Evolutionary conservation across 2,113 vertebrate genomes (phyloP), one percentile per base, ranked within the genome.

Genomic region (Australoheros scitulus): DNA sequence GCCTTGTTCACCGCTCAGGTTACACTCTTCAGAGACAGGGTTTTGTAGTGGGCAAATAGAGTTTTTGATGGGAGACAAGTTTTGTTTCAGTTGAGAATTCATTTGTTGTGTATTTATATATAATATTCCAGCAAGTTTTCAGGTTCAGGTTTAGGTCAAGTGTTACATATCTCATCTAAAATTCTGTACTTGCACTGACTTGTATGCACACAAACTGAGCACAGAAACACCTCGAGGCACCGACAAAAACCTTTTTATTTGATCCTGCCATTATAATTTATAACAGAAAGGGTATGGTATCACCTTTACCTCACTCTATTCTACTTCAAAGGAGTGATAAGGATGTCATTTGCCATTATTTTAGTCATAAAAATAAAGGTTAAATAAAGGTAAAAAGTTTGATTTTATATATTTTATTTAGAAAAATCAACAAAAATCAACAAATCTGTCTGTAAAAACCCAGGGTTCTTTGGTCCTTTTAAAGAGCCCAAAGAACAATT

Each of bases 1-100:
- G 94, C 92, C 94, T 93, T 87, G 72, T 43, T 75, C 86, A 3
- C 64, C 3, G 47, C 93, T 95, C 94, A 26, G 90, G 93, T 95
- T 95, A 93, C 94, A 81, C 79, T 84, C 89, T 85, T 20, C 75
- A 79, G 82, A 90, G 88, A 68, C 77, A 32, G 78, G 86, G 80
- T 89, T 92, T 88, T 87, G 89, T 88, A 6, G 76, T 41, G 68
- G 60, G 61, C 78, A 81, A 88, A 85, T 59, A 81, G 84, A 76
- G 58, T 22, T 87, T 93, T 91, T 92, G 74, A 87, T 82, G 76
- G 59, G 50, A 82, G 86, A 79, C 65, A 41, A 60, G 61, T 83
- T 89, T 80, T 68, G 80, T 92, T 87, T 84, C 22, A 50, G 63
- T 20, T 75, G 29, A 72, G 43, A 82, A 77, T 9, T 38, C 5